These are phyloP conservation scores for Oscheius sp. DNA, from an alignment of 2,888 invertebrate genomes.

Conservation along the genomic window DNA sequence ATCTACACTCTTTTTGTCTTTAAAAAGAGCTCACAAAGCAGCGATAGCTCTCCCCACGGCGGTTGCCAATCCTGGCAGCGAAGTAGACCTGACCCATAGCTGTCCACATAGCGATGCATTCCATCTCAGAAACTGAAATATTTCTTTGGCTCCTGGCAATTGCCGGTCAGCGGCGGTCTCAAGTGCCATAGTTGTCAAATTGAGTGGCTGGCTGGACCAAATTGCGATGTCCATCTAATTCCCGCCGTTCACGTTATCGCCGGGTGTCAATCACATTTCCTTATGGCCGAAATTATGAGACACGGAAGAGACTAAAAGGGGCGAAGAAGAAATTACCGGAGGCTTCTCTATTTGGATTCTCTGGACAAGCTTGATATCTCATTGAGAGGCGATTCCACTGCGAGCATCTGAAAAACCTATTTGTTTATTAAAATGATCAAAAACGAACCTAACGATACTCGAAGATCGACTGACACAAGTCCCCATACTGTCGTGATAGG, in stretches of 20 bases:
- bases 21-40: slow-evolving; percentile 42
- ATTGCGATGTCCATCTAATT: slow-evolving; percentile 16
- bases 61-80: slow-evolving; percentile 40
- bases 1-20: not conserved
- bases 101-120: slow-evolving; percentile 46
- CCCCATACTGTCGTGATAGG: slow-evolving; percentile 44
- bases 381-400: slow-evolving; percentile 45
- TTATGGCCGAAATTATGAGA: not conserved
- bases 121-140: slow-evolving; percentile 43
- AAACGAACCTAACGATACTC: slow-evolving; percentile 31
- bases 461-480: slow-evolving; percentile 46
- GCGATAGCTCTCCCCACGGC: slow-evolving; percentile 41
- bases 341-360: slow-evolving; percentile 46
- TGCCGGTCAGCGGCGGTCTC: slow-evolving; percentile 6
- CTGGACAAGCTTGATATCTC: slow-evolving; percentile 49
- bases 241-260: slow-evolving; percentile 12
- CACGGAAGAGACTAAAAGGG: not conserved
- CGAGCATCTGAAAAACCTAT: slow-evolving; percentile 39
- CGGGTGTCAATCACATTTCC: slow-evolving; percentile 24
- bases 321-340: slow-evolving; percentile 19
- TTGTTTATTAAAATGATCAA: not conserved
- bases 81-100: slow-evolving; percentile 41
- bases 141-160: not conserved
- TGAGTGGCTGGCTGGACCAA: slow-evolving; percentile 9
- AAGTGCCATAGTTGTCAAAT: slow-evolving; percentile 16